Conservation (phyloP, 2,113 vertebrate genomes). For the Pholis gunnellus region DNA sequence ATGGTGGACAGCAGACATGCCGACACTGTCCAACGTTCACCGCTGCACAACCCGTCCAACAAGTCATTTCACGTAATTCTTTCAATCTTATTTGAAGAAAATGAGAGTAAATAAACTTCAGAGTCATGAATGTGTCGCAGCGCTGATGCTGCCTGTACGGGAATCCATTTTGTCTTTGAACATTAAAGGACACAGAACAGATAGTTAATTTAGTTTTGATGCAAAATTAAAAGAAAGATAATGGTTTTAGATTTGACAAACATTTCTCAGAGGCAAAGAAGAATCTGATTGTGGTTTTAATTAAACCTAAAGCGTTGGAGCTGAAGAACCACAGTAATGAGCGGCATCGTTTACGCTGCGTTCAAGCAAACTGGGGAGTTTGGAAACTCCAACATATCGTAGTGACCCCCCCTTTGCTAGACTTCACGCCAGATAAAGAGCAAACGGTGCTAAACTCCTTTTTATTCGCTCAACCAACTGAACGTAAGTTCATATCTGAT, state of each 20-base stretch:
- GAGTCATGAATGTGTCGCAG: neutral
- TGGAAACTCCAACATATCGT: too few species aligned
- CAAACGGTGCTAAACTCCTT: too few species aligned
- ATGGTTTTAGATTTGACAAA: neutral
- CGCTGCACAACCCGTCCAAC: slow-evolving; percentile 21
- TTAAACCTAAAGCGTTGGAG: neutral
- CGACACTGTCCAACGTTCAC: slow-evolving; percentile 9
- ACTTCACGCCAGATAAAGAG: too few species aligned
- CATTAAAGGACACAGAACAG: neutral
- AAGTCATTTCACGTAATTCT: slow-evolving; percentile 45
- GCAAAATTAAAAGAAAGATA: neutral
- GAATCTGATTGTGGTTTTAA: neutral
- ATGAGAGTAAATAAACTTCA: neutral
- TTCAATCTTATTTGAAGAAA: neutral
- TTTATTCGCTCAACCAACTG: too few species aligned
- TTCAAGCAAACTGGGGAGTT: too few species aligned
- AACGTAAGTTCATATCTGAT: too few species aligned
- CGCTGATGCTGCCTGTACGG: neutral
- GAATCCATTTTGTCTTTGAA: neutral
- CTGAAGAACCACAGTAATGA: too few species aligned
- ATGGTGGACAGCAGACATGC: slow-evolving; percentile 41
- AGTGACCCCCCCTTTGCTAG: too few species aligned
- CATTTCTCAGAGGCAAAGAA: slow-evolving; percentile 19
- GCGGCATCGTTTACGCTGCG: too few species aligned
- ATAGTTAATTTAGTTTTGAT: neutral